These are phyloP conservation scores for Stenotaenia linearis DNA, from an alignment of 2,888 invertebrate species.

Conservation along the genomic window DNA sequence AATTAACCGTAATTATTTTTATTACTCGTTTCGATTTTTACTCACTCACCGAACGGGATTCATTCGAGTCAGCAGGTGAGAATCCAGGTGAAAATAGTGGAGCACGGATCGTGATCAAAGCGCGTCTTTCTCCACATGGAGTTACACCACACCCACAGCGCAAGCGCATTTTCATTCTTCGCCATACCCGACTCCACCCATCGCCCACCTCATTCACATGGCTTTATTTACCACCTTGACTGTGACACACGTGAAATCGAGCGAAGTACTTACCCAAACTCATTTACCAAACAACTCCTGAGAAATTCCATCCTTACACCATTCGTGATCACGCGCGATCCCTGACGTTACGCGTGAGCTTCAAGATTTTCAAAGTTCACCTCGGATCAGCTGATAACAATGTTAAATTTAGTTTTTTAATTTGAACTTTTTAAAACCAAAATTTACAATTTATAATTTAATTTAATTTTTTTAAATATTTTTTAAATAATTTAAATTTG, in stretches of 20 bases:
- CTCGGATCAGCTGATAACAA: too few relatives aligned
- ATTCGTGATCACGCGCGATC: not conserved
- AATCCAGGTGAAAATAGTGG: not conserved
- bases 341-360: not conserved
- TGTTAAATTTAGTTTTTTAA: too few relatives aligned
- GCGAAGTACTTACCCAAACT: not conserved
- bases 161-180: not conserved
- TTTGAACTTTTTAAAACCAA: too few relatives aligned
- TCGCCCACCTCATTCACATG: not conserved
- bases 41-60: not conserved
- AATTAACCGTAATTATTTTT: too few relatives aligned
- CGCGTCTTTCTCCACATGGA: not conserved
- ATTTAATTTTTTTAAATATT: too few relatives aligned
- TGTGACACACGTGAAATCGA: not conserved
- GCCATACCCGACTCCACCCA: slow-evolving; percentile 6
- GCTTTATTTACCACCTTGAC: not conserved
- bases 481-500: too few relatives aligned
- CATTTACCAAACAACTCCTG: not conserved
- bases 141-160: not conserved
- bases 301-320: not conserved
- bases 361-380: too few relatives aligned
- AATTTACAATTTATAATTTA: too few relatives aligned
- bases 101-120: not conserved
- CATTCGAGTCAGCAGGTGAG: not conserved
- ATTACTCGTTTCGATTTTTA: not conserved